phyloP scores from a whole-genome alignment of 2,113 vertebrate genomes.

The Onychorhynchus coronatus region DNA sequence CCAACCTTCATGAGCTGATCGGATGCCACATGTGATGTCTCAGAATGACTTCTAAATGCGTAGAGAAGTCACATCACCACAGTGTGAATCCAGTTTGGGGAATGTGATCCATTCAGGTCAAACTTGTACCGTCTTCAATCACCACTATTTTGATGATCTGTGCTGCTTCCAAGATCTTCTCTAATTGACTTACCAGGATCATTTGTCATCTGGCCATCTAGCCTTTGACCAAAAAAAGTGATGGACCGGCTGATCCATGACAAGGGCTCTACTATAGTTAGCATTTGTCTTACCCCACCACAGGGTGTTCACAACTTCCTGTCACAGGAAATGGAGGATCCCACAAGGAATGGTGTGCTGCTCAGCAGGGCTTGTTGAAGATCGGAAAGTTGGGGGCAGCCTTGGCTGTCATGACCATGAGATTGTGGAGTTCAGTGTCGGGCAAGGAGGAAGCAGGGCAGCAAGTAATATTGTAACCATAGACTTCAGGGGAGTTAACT shows the following conservation, averaged over 20 bases:
- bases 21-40: not conserved
- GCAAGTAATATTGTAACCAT: not conserved
- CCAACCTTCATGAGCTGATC: not conserved
- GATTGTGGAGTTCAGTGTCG: not conserved
- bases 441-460: not conserved
- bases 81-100: not conserved
- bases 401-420: not conserved
- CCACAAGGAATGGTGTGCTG: not conserved
- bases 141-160: not conserved
- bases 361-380: not conserved
- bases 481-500: too few species aligned
- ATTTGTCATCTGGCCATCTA: not conserved
- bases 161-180: not conserved
- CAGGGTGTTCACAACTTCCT: not conserved
- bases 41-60: not conserved
- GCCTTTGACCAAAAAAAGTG: not conserved
- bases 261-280: not conserved
- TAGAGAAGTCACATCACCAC: not conserved
- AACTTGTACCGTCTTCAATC: not conserved
- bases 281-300: not conserved
- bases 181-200: not conserved
- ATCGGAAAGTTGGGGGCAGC: not conserved
- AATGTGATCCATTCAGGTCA: not conserved
- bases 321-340: not conserved
- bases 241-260: not conserved